Evolutionary conservation across 2,113 vertebrate species (phyloP).

Genomic region (Elephas maximus): DNA sequence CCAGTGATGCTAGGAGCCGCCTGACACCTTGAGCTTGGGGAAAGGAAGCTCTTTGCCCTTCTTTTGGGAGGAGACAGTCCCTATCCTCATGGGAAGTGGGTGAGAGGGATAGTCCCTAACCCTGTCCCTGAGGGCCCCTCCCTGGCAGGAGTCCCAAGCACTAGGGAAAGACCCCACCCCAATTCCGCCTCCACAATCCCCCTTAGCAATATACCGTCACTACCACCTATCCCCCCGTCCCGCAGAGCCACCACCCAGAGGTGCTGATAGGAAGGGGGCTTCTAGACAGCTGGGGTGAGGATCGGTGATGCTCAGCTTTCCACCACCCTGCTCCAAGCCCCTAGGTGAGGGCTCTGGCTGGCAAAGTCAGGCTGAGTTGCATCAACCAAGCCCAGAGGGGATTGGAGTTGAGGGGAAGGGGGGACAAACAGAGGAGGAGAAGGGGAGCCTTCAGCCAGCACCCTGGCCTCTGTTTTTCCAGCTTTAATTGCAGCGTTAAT

Average conservation of each 20-base stretch:
- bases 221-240: too few species aligned
- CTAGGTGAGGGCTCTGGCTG: neutral
- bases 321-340: neutral
- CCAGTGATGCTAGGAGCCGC: neutral
- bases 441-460: slow-evolving; percentile 56
- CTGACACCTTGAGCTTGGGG: neutral
- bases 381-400: slow-evolving; percentile 40
- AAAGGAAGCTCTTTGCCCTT: neutral
- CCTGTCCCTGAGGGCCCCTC: neutral
- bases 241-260: neutral
- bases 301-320: neutral
- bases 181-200: neutral
- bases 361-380: slow-evolving; percentile 10
- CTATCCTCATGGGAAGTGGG: neutral
- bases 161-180: neutral
- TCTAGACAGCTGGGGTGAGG: neutral
- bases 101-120: neutral
- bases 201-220: neutral
- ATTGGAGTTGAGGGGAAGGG: neutral
- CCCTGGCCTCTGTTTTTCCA: slow-evolving; percentile 74
- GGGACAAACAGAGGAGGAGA: neutral
- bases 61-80: neutral
- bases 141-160: neutral
- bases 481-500: slow-evolving; percentile 81
- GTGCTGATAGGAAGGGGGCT: neutral